phyloP scores from a whole-genome alignment of 1,140 invertebrate genomes.

The Pachypeltis micranthus region DNA sequence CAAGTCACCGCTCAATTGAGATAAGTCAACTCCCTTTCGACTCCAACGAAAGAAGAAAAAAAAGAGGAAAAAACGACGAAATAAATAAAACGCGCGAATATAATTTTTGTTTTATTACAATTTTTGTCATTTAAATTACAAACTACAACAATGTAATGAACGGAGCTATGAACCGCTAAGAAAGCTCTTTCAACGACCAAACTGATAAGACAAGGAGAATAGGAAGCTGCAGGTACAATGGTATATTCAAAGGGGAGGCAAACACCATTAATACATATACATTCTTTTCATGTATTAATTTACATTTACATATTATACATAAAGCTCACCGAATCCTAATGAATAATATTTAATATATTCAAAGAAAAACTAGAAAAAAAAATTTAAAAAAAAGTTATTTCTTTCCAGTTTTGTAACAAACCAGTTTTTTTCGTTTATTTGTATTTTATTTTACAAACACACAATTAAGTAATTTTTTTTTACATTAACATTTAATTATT shows the following conservation, averaged over 20 bases:
- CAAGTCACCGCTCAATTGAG: too few relatives aligned
- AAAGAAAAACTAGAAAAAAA: background rate
- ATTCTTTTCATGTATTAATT: background rate
- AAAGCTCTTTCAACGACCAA: constrained; percentile 8
- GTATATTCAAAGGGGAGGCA: constrained; percentile 9
- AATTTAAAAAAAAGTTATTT: background rate
- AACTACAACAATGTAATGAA: constrained; percentile 10
- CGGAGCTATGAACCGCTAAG: constrained; percentile 7
- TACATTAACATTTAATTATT: constrained; percentile 4
- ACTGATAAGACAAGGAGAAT: constrained; percentile 7
- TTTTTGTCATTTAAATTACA: constrained; percentile 10
- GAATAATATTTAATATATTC: background rate
- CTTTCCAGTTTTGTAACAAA: background rate
- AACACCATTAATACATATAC: constrained; percentile 8
- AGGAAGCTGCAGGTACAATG: constrained; percentile 9
- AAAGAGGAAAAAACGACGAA: background rate
- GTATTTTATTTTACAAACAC: background rate
- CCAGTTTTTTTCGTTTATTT: background rate
- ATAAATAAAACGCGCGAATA: background rate
- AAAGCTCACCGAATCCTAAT: constrained; percentile 4
- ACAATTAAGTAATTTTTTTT: constrained; percentile 8
- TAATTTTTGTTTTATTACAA: constrained; percentile 5
- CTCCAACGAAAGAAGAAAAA: too few relatives aligned
- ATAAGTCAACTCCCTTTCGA: too few relatives aligned
- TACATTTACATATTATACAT: background rate